These are phyloP conservation scores for Thryonomys swinderianus DNA, from an alignment of 2,113 vertebrate genomes.

Conservation along the genomic window DNA sequence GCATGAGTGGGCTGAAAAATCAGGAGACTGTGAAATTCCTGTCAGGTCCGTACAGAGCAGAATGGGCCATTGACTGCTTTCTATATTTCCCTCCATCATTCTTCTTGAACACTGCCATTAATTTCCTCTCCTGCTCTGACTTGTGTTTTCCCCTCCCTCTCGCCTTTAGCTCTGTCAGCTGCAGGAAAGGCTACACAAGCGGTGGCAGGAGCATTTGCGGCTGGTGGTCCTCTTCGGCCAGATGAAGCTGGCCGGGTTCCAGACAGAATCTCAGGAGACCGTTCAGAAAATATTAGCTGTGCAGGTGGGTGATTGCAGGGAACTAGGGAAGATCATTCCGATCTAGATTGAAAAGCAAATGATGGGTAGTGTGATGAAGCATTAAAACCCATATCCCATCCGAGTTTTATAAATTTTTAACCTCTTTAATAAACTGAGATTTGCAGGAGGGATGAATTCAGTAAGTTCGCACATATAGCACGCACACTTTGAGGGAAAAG, in stretches of 20 bases:
- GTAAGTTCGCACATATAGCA: slow-evolving; percentile 84
- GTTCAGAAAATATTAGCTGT: slow-evolving; percentile 96
- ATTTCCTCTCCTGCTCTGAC: slow-evolving; percentile 98
- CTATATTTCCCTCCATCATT: slow-evolving; percentile 99
- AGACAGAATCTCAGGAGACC: slow-evolving; percentile 93
- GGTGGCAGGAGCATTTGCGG: slow-evolving; percentile 89
- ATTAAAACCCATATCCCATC: slow-evolving; percentile 91
- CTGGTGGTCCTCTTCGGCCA: slow-evolving; percentile 90
- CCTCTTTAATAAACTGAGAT: slow-evolving; percentile 91
- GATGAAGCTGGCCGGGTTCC: slow-evolving; percentile 93
- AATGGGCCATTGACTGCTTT: slow-evolving; percentile 99
- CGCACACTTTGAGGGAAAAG: slow-evolving; percentile 67
- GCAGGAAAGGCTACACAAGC: slow-evolving; percentile 90
- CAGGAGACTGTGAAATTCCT: slow-evolving; percentile 99
- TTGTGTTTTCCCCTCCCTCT: slow-evolving; percentile 90
- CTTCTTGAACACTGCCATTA: slow-evolving; percentile 99
- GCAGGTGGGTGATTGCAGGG: slow-evolving; percentile 95
- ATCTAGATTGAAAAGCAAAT: slow-evolving; percentile 92
- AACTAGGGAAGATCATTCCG: slow-evolving; percentile 88
- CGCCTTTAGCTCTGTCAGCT: slow-evolving; percentile 91
- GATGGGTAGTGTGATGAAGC: slow-evolving; percentile 91
- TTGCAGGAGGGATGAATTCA: slow-evolving; percentile 90
- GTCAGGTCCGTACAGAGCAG: slow-evolving; percentile 98
- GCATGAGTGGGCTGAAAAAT: slow-evolving; percentile 99
- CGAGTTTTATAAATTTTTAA: slow-evolving; percentile 92